These are phyloP conservation scores for Galemys pyrenaicus DNA, from an alignment of 2,113 vertebrate species.

Conservation along the genomic window DNA sequence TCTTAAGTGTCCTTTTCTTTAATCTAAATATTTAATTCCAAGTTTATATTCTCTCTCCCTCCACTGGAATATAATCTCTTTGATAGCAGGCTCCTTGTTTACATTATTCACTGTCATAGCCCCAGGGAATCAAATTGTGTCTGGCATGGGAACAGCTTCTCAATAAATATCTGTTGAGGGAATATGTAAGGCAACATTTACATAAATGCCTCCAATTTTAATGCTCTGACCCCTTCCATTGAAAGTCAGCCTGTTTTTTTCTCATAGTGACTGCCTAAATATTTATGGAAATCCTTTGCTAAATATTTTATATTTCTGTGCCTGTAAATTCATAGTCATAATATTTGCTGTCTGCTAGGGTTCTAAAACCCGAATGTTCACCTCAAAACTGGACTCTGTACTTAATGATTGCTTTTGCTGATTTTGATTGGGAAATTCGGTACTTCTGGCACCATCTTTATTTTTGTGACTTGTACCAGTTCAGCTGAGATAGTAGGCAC, in stretches of 20 bases:
- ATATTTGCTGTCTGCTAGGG: not conserved
- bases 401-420: not conserved
- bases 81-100: not conserved
- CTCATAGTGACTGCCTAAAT: not conserved
- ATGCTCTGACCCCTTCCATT: not conserved
- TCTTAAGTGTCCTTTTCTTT: not conserved
- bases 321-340: not conserved
- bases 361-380: not conserved
- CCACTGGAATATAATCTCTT: not conserved
- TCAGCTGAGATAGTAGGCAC: not conserved
- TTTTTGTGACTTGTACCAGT: not conserved
- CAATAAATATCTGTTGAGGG: not conserved
- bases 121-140: not conserved
- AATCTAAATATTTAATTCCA: slow-evolving; percentile 1
- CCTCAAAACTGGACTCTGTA: not conserved
- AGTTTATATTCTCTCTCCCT: not conserved
- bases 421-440: not conserved
- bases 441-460: not conserved
- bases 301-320: not conserved
- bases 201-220: not conserved
- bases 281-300: not conserved
- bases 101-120: not conserved
- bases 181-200: not conserved
- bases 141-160: not conserved
- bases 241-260: not conserved